These are phyloP conservation scores for Bombus huntii DNA, from an alignment of 1,140 invertebrate genomes.

Conservation along the genomic window DNA sequence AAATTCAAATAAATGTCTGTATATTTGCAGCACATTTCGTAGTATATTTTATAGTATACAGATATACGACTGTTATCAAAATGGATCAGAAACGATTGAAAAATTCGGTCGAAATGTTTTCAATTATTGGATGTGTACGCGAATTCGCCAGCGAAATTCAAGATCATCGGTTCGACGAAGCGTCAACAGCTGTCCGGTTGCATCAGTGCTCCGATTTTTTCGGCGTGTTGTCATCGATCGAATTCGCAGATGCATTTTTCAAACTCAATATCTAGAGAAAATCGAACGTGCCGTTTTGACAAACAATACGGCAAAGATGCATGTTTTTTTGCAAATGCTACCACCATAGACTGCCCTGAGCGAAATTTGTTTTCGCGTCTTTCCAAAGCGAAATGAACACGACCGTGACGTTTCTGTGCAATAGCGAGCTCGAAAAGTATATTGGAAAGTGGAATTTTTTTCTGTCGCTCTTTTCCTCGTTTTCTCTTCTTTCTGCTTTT, in stretches of 20 bases:
- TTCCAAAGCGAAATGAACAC: conserved; percentile 38
- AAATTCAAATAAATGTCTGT: background rate
- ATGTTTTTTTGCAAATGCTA: background rate
- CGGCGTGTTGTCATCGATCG: background rate
- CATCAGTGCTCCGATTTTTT: background rate
- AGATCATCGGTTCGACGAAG: background rate
- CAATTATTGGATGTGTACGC: background rate
- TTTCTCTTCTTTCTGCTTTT: background rate
- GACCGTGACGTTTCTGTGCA: conserved; percentile 16
- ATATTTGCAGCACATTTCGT: no score
- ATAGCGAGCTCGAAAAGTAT: conserved; percentile 40
- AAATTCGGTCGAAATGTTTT: background rate
- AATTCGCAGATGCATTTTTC: conserved; percentile 17
- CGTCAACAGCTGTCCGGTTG: background rate
- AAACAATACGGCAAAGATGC: conserved; percentile 10
- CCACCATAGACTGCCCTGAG: background rate
- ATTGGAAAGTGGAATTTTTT: conserved; percentile 31
- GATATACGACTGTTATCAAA: background rate
- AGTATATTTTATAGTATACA: background rate
- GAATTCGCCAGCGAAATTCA: background rate
- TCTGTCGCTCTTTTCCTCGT: background rate
- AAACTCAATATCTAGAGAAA: background rate
- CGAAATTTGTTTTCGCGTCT: conserved; percentile 30
- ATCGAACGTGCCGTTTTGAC: conserved; percentile 4
- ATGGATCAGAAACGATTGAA: background rate